phyloP scores from a whole-genome alignment of 2,113 vertebrate genomes.

The Leucopsar rothschildi region DNA sequence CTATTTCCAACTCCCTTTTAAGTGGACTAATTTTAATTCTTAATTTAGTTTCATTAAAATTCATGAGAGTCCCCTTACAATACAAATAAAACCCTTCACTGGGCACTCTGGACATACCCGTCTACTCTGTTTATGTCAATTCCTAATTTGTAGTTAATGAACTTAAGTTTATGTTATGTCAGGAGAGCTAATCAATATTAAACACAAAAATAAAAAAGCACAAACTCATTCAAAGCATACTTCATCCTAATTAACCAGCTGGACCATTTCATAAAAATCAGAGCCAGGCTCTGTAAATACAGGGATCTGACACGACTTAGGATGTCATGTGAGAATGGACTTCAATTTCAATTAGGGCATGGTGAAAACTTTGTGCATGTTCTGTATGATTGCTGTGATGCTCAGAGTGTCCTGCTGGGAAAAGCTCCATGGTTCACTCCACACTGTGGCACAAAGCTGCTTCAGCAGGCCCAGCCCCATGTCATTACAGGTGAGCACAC shows the following conservation, averaged over 20 bases:
- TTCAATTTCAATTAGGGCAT: not conserved
- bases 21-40: not conserved
- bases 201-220: not conserved
- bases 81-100: not conserved
- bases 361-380: not conserved
- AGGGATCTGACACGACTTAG: not conserved
- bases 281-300: not conserved
- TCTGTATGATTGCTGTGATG: not conserved
- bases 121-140: not conserved
- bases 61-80: not conserved
- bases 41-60: not conserved
- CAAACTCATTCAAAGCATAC: not conserved
- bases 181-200: conserved; percentile 1
- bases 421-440: not conserved
- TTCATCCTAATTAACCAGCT: conserved; percentile 18
- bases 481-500: not conserved
- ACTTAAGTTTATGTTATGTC: not conserved
- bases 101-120: not conserved
- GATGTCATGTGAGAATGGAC: not conserved
- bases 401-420: not conserved
- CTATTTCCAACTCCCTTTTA: not conserved
- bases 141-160: conserved; percentile 12
- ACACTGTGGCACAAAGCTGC: not conserved
- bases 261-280: not conserved
- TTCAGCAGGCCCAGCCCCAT: not conserved